phyloP scores from a whole-genome alignment of 2,888 invertebrate species.

The Scaptomyza caliginosa region DNA sequence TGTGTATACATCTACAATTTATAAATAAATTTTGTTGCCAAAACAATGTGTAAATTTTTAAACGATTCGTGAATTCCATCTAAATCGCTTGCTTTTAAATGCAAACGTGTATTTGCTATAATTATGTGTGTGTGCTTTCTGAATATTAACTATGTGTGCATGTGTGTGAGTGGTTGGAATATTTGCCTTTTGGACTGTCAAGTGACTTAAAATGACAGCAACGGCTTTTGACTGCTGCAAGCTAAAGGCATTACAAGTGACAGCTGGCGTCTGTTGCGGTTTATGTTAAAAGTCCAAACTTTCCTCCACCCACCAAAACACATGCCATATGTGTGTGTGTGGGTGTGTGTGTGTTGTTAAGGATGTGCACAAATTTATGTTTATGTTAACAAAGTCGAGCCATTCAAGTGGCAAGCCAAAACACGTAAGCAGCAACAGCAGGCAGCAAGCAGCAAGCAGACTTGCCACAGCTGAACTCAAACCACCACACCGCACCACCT shows the following conservation, averaged over 20 bases:
- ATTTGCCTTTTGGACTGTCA: conserved; percentile 54
- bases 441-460: conserved; percentile 9
- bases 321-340: not conserved
- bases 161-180: conserved; percentile 2
- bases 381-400: conserved; percentile 75
- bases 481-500: conserved; percentile 9
- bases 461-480: conserved; percentile 1
- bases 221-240: conserved; percentile 74
- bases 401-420: conserved; percentile 78
- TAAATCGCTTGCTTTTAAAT: not conserved
- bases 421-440: conserved; percentile 49
- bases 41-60: conserved; percentile 8
- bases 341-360: conserved; percentile 31
- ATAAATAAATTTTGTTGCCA: conserved; percentile 7
- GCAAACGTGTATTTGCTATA: conserved; percentile 4
- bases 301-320: not conserved
- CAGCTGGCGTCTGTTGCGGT: conserved; percentile 75
- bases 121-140: conserved; percentile 19
- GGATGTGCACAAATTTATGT: conserved; percentile 68
- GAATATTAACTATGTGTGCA: not conserved
- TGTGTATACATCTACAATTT: conserved; percentile 5
- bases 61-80: not conserved
- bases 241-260: conserved; percentile 70
- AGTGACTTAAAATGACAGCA: conserved; percentile 71
- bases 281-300: conserved; percentile 60